Evolutionary conservation across 1,140 invertebrate species (phyloP).

Genomic region (Eumaeus atala): DNA sequence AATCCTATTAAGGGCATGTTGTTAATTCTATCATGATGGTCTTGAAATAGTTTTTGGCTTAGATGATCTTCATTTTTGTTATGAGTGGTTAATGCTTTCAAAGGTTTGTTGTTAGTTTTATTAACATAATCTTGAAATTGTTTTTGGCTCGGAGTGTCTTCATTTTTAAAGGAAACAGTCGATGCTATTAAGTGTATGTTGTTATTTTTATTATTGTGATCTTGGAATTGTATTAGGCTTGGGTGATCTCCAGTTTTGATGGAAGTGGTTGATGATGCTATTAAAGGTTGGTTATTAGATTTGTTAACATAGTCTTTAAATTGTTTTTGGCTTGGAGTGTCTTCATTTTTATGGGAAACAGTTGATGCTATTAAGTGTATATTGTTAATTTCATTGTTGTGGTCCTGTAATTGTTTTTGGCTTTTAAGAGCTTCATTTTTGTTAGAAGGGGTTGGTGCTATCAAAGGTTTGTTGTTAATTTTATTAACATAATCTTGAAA

Average conservation of each 20-base stretch:
- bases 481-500: slow-evolving; percentile 18
- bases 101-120: background rate
- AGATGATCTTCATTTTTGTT: background rate
- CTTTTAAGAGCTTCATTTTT: background rate
- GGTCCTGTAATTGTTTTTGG: slow-evolving; percentile 7
- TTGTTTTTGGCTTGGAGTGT: slow-evolving; percentile 7
- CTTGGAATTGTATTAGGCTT: slow-evolving; percentile 5
- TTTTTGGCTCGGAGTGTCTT: slow-evolving; percentile 1
- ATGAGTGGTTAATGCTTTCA: too few relatives aligned
- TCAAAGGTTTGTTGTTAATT: background rate
- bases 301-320: background rate
- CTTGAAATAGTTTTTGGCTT: slow-evolving; percentile 8
- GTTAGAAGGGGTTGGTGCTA: background rate
- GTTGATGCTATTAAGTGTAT: background rate
- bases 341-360: background rate
- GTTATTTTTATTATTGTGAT: background rate
- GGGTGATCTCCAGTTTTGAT: background rate
- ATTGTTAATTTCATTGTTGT: background rate
- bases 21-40: background rate
- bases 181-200: background rate
- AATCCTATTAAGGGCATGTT: background rate
- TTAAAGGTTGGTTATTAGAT: background rate
- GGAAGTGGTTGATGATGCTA: background rate
- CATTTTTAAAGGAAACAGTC: background rate
- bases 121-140: slow-evolving; percentile 6